Evolutionary conservation across 1,140 invertebrate species (phyloP), one percentile per base, ranked within the genome.

Genomic region (Brachionus paranguensis): DNA sequence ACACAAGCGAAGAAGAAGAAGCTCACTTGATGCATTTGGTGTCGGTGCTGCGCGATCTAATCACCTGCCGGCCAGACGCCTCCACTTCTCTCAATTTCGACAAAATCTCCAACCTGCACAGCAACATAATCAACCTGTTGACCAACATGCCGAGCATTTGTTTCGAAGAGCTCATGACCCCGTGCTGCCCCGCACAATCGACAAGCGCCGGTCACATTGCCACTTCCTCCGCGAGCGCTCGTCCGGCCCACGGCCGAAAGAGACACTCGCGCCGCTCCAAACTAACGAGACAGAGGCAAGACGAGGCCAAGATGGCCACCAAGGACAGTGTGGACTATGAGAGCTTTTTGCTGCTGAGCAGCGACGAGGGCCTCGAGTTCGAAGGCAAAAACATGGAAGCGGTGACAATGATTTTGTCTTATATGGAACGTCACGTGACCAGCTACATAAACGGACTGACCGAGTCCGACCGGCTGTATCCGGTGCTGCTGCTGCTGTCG

Each of bases 401-500:
- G 29, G 87, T 94, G 68, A 90, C 91, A n/a, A 89, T 92, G 11
- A 89, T 94, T 11, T 86, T 94, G 3, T 87, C 92, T 41, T 93
- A 93, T 86, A 88, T 94, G 4, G 90, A 93, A 55, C 88, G 90
- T 43, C 89, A 91, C 79, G 86, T 94, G 12, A 91, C 91, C 55
- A 87, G 86, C 78, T 89, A 90, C 86, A 86, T 88, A 86, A 72
- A 29, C 29, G 60, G 50, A 17, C 4, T 29, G 27, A 47, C 43
- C 4, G 37, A 64, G 5, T 14, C 47, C n/a, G 60, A 76, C 29
- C 41, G 53, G 53, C 29, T 74, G 12, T 45, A 83, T 84, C 94
- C 95, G 12, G 92, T 95, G 60, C 87, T 96, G 12, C 93, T 92
- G 3, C 93, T 94, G 74, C 86, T 96, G 84, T 91, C 92, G 84